Evolutionary conservation across 2,888 invertebrate genomes (phyloP), one percentile per base, ranked within the genome.

Genomic region (Metallyticus violacea): DNA sequence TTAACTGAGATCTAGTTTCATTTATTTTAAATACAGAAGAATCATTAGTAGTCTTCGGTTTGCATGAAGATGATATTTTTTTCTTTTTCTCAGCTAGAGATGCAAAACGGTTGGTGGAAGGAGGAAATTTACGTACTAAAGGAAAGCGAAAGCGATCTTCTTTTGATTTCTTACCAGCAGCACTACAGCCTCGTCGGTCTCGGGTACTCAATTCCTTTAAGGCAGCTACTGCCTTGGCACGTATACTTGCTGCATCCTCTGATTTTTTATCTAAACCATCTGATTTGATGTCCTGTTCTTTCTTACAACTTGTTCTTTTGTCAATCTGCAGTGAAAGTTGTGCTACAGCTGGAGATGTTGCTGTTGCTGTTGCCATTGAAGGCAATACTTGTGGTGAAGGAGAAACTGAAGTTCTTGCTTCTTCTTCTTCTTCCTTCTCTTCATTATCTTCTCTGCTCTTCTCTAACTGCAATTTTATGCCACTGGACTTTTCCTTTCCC

Each of bases 141-240:
- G 85, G 85, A 28, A 85, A 77, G 26, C 80, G 40, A 25, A 81
- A 85, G 7, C 85, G 40, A 25, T 81, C 76, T 15, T 80, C 80
- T 28, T 25, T 80, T 26, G 77, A 77, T 29, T 83, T 80, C 28
- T 77, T 80, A 15, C 40, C 40, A 28, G 83, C 26, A n/a, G 77
- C 83, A 77, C 9, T 83, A 6, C 77, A 6, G 22, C 27, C 25
- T 22, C 83, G 27, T 15, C 28, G 62, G 40, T 83, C 83, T 28
- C 40, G 30, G 1, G 83, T n/a, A 77, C 77, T 89, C 25, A 90
- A 87, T 76, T 89, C 89, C 29, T 89, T 86, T 26, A 90, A 81
- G 9, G 90, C 90, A 22, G 89, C 90, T 79, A 89, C 89, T 4
- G 90, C 90, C 77, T 89, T 88, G 25, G 88, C 89, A 79, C 88